Evolutionary conservation across 2,797 vertebrate genomes (phyloP), one percentile per base, ranked within the genome.

Genomic region (Furcifer pardalis): DNA sequence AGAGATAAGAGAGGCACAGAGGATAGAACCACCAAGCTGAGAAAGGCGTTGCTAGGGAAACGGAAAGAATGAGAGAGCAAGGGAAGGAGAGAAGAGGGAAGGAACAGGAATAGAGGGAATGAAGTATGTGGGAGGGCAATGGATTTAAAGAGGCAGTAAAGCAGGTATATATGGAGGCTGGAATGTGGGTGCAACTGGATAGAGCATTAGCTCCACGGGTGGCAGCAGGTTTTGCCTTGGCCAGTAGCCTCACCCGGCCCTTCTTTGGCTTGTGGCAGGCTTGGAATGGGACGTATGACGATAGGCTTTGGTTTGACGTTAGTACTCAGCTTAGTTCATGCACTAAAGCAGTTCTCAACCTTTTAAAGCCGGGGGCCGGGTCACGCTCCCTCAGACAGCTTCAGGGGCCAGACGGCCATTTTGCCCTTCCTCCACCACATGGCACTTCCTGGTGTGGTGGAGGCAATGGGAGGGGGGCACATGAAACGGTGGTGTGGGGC

Each of bases 11-110:
- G 72, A 72, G 83, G 56, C n/a, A 91, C 93, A 93, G 87, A 86
- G 94, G 92, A 93, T 92, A 60, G 88, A 94, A 92, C 88, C 91
- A 91, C 84, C 0, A 91, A 74, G 83, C 37, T 46, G 92, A 94
- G 95, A 95, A 94, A 90, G 93, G 92, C 87, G 96, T 96, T 96
- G 96, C 96, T 92, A 96, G 89, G 96, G 96, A 93, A 95, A 96
- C 96, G 3, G 92, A 89, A 92, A 94, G 93, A 94, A 94, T 92
- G 94, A 93, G 94, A 79, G 91, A 87, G 88, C 85, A 10, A 40
- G 92, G 92, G 89, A 92, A 92, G 93, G 90, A 85, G 91, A 91
- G 82, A 93, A 89, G 89, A 92, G 89, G 87, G 72, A 62, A 49
- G 93, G 91, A 92, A 92, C 88, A 87, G 90, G 92, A 90, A 92